These are phyloP conservation scores for Calephelis nemesis DNA, from an alignment of 1,140 invertebrate genomes.

Conservation along the genomic window DNA sequence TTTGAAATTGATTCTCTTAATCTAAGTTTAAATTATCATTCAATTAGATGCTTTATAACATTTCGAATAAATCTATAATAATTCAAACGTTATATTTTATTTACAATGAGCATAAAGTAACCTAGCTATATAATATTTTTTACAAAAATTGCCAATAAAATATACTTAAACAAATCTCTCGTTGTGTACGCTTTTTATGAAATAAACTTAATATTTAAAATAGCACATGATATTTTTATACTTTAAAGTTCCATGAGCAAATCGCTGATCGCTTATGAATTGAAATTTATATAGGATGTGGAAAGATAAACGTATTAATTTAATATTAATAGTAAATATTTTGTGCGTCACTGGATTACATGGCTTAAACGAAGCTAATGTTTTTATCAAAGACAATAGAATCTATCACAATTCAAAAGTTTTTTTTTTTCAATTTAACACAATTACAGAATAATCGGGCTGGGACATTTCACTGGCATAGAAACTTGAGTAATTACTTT, in stretches of 20 bases:
- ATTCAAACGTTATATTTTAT: slow-evolving; percentile 23
- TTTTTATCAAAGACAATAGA: too few species aligned
- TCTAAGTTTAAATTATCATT: slow-evolving; percentile 6
- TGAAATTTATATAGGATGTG: too few species aligned
- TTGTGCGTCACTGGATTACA: too few species aligned
- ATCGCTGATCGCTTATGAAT: background rate
- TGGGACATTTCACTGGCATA: too few species aligned
- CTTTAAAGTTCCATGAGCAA: background rate
- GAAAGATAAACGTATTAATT: too few species aligned
- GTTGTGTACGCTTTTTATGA: slow-evolving; percentile 27
- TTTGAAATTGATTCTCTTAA: slow-evolving; percentile 13
- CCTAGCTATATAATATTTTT: slow-evolving; percentile 37
- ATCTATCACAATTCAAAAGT: too few species aligned
- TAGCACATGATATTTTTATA: background rate
- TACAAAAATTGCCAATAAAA: slow-evolving; percentile 40
- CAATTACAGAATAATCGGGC: too few species aligned
- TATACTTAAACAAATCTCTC: slow-evolving; percentile 32
- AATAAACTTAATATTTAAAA: background rate
- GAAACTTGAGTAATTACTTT: too few species aligned
- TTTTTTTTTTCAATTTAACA: too few species aligned
- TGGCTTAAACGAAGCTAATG: too few species aligned
- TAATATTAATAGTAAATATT: too few species aligned
- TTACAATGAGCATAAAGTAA: slow-evolving; percentile 36
- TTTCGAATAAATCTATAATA: slow-evolving; percentile 11
- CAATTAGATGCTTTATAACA: slow-evolving; percentile 14